A percentile compares a stretch with the other conserved stretches of the same genome.
Evolutionary conservation across 92 coral and sea anemone genomes (phyloP).

Genomic region (Muricea muricata): DNA sequence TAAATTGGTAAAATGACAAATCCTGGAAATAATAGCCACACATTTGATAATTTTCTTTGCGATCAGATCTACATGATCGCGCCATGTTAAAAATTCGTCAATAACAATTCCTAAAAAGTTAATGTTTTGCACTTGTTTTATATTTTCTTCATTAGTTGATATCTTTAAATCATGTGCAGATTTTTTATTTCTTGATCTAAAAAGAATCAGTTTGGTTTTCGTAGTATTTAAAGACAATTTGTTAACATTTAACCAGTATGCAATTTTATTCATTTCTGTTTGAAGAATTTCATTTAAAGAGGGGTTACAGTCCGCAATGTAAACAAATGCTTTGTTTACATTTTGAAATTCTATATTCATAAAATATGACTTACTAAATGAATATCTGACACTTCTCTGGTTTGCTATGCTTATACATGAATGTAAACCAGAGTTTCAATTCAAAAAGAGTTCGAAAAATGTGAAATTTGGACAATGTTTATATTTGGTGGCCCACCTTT

Average conservation of each 20-base stretch:
- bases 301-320: no score
- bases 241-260: not conserved
- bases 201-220: not conserved
- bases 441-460: no score
- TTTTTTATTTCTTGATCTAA: not conserved
- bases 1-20: not conserved
- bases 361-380: no score
- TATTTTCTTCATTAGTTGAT: not conserved
- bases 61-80: not conserved
- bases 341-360: no score
- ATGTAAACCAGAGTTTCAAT: no score
- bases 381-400: no score
- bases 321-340: no score
- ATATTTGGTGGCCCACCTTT: no score
- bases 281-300: not conserved
- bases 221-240: not conserved
- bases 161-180: not conserved
- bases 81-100: not conserved
- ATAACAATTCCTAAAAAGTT: not conserved
- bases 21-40: not conserved
- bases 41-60: not conserved
- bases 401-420: no score
- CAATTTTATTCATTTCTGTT: not conserved
- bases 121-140: not conserved
- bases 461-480: no score